Evolutionary conservation across 2,797 vertebrate species (phyloP), one percentile per base, ranked within the genome.

Genomic region (Oceanodroma leucorhoa): DNA sequence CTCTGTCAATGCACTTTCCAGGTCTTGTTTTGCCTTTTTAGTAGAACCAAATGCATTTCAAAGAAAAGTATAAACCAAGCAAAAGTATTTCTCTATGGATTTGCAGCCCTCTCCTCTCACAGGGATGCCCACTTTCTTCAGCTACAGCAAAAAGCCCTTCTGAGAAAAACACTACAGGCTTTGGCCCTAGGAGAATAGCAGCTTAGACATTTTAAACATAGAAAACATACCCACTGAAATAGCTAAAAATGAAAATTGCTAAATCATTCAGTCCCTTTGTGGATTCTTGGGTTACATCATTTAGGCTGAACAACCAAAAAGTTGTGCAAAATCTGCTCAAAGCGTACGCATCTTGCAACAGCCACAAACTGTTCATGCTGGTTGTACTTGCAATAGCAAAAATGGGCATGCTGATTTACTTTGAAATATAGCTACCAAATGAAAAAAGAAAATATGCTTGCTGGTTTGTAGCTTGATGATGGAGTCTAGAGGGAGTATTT

Each of bases 251-350:
- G 14, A 82, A 94, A 87, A 94, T 70, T 72, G 15, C 58, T 54
- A 89, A 91, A 91, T 90, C 40, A 17, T 79, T 86, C 43, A 87
- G 40, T 43, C 15, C 50, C 77, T 81, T 60, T 91, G 50, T 83
- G 82, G 70, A 79, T 91, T 87, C 89, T 96, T 93, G n/a, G 19
- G 69, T 94, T 93, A 66, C 80, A 88, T 20, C 43, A 69, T 89
- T 88, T 66, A 81, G 38, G 54, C 65, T 83, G 57, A 51, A 85
- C 65, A 72, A 69, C 46, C 45, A 83, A 72, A 62, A 80, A 40
- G 36, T 50, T 77, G 64, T 84, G 67, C 64, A 87, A 90, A 91
- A 75, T 81, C 50, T 72, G 16, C 65, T 85, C 46, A 22, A 81
- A 91, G 41, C 0, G 0, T 43, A 20, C 0, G 0, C 29, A 26